Evolutionary conservation across 2,888 invertebrate species (phyloP), one percentile per base, ranked within the genome.

Genomic region (Caprella mutica): DNA sequence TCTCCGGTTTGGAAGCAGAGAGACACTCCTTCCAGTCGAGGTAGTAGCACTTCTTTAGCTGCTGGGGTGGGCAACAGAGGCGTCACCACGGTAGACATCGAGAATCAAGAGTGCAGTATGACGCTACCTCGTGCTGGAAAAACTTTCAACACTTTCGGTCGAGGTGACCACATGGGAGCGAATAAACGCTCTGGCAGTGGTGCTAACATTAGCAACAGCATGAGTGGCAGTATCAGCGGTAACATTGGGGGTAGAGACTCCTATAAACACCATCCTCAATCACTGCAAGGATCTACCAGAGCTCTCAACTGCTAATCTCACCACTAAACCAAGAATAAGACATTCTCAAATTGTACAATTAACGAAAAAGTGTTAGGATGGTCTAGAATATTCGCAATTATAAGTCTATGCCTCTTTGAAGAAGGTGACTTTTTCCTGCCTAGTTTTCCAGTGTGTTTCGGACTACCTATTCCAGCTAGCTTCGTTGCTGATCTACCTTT

Each of bases 1-100:
- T 93, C 93, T 77, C 94, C 94, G 76, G 87, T 94, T 78, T 94
- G 93, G 93, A 93, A 93, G 82, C 92, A 91, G 78, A 85, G 92
- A 79, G 90, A 91, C 80, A 66, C 66, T 40, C 72, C 77, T 69
- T 55, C 55, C 2, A 75, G 52, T 38, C 42, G 50, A 17, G 56
- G 50, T 27, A 56, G 50, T 27, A 56, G 56, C 42, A 56, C 48
- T 1, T 50, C 51, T 8, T 23, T 48, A 6, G 42, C 43, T 12
- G 27, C 51, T 5, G 53, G 40, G 27, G 27, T 46, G 9, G 57
- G 61, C 27, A 33, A 43, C 29, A 46, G 55, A 21, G 50, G 42
- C 26, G 53, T 23, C 43, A 54, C 56, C 26, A 58, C 55, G 23
- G 58, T 43, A 29, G 61, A 57, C 14, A n/a, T n/a, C n/a, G n/a